Evolutionary conservation across 2,888 invertebrate genomes (phyloP).

Genomic region (Drosophila neotestacea): DNA sequence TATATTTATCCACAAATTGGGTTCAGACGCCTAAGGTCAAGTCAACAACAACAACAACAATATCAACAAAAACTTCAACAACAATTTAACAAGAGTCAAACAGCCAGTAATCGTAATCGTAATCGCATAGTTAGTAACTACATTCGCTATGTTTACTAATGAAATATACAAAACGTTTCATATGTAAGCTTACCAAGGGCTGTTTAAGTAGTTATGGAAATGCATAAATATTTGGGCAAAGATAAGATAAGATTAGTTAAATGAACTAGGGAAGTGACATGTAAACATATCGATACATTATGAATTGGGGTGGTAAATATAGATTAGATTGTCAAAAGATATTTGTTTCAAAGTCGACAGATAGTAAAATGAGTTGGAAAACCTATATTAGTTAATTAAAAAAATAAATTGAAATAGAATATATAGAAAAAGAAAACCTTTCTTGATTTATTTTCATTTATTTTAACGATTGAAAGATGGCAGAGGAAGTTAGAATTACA

Average conservation of each 20-base stretch:
- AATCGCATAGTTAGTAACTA: constrained; percentile 76
- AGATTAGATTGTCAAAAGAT: constrained; percentile 30
- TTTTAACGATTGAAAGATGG: too few relatives aligned
- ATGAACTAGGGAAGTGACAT: background rate
- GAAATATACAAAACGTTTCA: constrained; percentile 64
- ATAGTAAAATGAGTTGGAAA: too few relatives aligned
- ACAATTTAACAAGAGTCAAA: constrained; percentile 46
- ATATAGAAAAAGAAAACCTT: too few relatives aligned
- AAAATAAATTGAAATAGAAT: too few relatives aligned
- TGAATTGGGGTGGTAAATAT: background rate
- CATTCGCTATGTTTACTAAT: constrained; percentile 72
- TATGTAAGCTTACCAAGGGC: constrained; percentile 28
- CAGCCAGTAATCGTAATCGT: constrained; percentile 47
- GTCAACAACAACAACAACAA: constrained; percentile 39
- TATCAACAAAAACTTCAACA: background rate
- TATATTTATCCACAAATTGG: constrained; percentile 65
- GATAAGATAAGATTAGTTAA: constrained; percentile 37
- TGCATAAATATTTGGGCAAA: constrained; percentile 7
- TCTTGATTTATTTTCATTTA: too few relatives aligned
- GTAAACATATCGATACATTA: constrained; percentile 9
- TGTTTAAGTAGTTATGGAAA: constrained; percentile 29
- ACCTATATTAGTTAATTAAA: too few relatives aligned
- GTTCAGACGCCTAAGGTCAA: constrained; percentile 76
- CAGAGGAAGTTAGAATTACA: too few relatives aligned
- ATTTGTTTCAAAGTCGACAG: background rate